Evolutionary conservation across 2,888 invertebrate genomes (phyloP).

Genomic region (Eilema caniola): DNA sequence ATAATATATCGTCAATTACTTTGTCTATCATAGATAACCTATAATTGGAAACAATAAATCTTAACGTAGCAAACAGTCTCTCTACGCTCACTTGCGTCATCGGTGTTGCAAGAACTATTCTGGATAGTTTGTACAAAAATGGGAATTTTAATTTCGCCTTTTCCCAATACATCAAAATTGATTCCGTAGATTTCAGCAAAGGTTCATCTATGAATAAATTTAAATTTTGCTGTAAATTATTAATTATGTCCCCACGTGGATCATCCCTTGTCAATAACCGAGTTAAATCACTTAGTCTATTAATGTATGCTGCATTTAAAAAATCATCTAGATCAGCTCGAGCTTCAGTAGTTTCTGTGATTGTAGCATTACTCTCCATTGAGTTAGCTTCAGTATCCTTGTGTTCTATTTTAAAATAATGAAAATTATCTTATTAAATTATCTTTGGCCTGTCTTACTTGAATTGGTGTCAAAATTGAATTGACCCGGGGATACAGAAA

Average conservation of each 20-base stretch:
- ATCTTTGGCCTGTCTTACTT: neutral
- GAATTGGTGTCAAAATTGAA: conserved; percentile 2
- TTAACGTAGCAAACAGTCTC: no score
- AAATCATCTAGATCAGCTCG: conserved; percentile 3
- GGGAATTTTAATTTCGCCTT: no score
- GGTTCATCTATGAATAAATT: no score
- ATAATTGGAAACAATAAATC: no score
- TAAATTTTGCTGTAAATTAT: neutral
- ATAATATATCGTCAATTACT: no score
- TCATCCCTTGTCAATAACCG: neutral
- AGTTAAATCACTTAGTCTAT: neutral
- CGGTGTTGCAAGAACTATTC: no score
- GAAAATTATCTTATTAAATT: neutral
- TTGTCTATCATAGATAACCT: no score
- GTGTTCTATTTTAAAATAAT: neutral
- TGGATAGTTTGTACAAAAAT: no score
- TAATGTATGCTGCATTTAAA: neutral
- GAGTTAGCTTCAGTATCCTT: conserved; percentile 7
- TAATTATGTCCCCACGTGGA: neutral
- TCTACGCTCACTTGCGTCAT: no score
- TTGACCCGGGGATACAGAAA: conserved; percentile 1
- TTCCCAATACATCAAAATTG: no score
- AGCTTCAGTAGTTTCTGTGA: conserved; percentile 1
- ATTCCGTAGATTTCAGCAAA: no score
- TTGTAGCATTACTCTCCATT: neutral